Evolutionary conservation across 2,113 vertebrate species (phyloP), one percentile per base, ranked within the genome.

Genomic region (Ceratotherium simum): DNA sequence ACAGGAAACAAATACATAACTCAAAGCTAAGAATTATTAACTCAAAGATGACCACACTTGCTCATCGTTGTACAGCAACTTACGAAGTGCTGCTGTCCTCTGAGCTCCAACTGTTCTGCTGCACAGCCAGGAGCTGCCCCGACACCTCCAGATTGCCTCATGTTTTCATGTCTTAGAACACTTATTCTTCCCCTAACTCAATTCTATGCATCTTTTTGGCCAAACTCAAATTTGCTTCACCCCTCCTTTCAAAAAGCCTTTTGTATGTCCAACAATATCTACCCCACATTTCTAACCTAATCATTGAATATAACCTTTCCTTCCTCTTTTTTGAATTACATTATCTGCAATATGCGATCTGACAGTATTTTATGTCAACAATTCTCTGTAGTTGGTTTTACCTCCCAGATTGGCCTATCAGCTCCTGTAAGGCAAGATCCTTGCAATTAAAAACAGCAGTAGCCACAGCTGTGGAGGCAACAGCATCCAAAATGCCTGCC

Each of bases 51-150:
- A 25, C 17, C 27, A 10, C 10, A 1, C 58, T 25, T 14, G 51
- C 9, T n/a, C 23, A 1, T 7, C 6, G 10, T 31, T 0, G 8
- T 31, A 21, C 5, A 14, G 31, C n/a, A 9, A 0, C 18, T 2
- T 10, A 17, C 56, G 12, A 48, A 33, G 12, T 3, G 2, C 18
- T 48, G 20, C 62, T 11, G 6, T 13, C 31, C 20, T n/a, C 12
- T 0, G 6, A 62, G 13, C 0, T 5, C 20, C 39, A 2, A 4
- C 2, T 7, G 17, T 5, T 29, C 16, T n/a, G 33, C 39, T 33
- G 42, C n/a, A 27, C 23, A 42, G 23, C 23, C 7, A 8, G 9
- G 73, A 10, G 10, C 54, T 6, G 42, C 4, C 42, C 67, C 2
- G 8, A 13, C 13, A 3, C 42, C 16, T 58, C 31, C 46, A 65